Conservation (phyloP, 2,113 vertebrate species). For the Furnarius figulus region DNA sequence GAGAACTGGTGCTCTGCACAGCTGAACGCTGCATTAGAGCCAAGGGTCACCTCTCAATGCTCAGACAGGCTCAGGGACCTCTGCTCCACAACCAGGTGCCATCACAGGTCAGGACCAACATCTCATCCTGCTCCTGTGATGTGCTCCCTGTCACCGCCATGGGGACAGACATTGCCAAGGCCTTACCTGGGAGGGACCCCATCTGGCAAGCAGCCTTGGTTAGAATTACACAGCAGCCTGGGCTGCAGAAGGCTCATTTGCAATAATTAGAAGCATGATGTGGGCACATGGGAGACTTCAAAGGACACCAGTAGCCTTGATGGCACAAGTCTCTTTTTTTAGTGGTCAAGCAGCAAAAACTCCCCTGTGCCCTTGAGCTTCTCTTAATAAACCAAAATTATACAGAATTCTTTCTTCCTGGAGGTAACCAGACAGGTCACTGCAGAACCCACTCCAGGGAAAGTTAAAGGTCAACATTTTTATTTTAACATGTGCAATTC, state of each 20-base stretch:
- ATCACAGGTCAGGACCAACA: neutral
- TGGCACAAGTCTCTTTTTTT: neutral
- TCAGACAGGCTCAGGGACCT: neutral
- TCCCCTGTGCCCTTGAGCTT: neutral
- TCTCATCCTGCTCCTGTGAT: accelerated
- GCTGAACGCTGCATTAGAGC: neutral
- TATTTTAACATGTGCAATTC: neutral
- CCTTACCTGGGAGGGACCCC: neutral
- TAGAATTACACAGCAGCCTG: neutral
- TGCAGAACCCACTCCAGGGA: neutral
- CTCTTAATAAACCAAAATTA: neutral
- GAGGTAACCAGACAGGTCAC: neutral
- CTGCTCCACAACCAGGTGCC: neutral
- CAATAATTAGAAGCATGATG: slow-evolving; percentile 26
- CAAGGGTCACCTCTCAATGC: neutral
- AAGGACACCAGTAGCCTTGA: neutral
- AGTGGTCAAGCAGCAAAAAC: neutral
- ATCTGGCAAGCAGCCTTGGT: neutral
- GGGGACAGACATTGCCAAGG: neutral
- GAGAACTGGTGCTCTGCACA: neutral
- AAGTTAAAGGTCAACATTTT: neutral
- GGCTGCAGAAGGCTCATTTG: slow-evolving; percentile 22
- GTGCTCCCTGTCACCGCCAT: accelerated
- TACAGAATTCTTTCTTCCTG: neutral
- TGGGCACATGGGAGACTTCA: neutral